Conservation (phyloP, 2,113 vertebrate genomes). For the Panthera leo region DNA sequence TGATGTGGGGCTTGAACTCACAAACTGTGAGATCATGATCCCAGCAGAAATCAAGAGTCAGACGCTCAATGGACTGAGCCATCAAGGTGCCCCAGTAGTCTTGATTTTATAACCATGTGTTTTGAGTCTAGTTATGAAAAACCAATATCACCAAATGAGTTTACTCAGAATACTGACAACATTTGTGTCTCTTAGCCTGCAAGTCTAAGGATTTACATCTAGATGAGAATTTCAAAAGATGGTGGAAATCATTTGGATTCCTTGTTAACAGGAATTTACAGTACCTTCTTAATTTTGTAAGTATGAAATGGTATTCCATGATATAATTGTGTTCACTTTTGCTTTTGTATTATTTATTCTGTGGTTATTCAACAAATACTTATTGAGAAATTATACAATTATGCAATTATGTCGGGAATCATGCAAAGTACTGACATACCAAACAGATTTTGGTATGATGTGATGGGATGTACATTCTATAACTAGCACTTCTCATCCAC, state of each 20-base stretch:
- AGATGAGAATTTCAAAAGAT: background rate
- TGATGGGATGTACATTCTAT: background rate
- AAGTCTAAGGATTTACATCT: background rate
- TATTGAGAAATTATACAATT: background rate
- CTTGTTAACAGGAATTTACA: background rate
- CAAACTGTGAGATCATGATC: no score
- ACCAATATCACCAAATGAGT: background rate
- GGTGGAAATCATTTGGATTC: background rate
- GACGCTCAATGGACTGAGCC: no score
- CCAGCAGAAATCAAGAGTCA: no score
- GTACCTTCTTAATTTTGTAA: background rate
- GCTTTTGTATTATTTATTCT: background rate
- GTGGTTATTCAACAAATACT: background rate
- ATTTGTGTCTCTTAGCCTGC: background rate
- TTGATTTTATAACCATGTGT: background rate
- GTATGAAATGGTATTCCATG: background rate
- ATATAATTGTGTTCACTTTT: background rate
- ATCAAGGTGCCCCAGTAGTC: background rate
- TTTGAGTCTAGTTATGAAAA: background rate
- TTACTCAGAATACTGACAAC: background rate
- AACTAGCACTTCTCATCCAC: background rate
- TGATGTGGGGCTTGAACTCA: no score
- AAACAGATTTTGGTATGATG: background rate
- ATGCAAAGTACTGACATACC: background rate
- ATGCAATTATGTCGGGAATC: background rate